Conservation (phyloP, 2,797 vertebrate species). For the Uromys caudimaculatus region DNA sequence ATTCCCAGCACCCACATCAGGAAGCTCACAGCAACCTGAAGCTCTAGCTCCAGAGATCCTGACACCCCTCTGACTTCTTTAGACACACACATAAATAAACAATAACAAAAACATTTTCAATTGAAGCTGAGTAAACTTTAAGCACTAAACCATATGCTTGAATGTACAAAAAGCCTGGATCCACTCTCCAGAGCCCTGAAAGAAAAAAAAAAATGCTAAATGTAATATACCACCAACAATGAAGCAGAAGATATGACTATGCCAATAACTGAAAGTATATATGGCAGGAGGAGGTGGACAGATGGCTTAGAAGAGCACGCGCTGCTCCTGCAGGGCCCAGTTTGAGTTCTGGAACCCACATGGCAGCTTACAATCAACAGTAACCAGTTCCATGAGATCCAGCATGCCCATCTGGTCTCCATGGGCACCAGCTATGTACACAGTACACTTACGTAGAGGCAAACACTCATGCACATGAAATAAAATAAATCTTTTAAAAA, state of each 20-base stretch:
- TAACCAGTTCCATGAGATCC: not conserved
- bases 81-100: not conserved
- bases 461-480: not conserved
- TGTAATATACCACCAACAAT: not conserved
- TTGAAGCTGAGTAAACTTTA: not conserved
- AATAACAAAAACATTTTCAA: not conserved
- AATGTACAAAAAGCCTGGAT: not conserved
- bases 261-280: not conserved
- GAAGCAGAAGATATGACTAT: not conserved
- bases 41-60: not conserved
- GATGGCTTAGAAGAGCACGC: not conserved
- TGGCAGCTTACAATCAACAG: not conserved
- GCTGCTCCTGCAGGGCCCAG: not conserved
- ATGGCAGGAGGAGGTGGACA: not conserved
- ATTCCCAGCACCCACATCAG: not conserved
- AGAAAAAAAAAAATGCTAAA: not conserved
- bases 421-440: not conserved
- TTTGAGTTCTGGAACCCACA: not conserved
- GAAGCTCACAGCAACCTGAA: not conserved
- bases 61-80: not conserved
- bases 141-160: not conserved
- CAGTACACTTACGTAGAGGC: not conserved
- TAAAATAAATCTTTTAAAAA: not conserved
- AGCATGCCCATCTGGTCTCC: not conserved
- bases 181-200: not conserved